Evolutionary conservation across 2,113 vertebrate species (phyloP).

Genomic region (Cnemophilus loriae): DNA sequence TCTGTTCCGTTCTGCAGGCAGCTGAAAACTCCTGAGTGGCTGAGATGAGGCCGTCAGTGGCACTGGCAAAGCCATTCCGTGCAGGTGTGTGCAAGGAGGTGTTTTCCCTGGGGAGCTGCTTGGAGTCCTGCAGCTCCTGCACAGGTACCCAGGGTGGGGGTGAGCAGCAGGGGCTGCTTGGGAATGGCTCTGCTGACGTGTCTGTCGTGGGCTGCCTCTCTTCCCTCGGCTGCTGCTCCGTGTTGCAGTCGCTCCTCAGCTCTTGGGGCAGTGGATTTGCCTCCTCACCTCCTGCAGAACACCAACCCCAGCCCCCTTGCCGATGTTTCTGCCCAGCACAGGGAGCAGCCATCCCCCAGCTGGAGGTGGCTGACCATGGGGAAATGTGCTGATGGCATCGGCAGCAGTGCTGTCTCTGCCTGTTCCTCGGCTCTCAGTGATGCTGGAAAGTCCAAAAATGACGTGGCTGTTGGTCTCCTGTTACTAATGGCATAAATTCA

Average conservation of each 20-base stretch:
- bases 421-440: neutral
- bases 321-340: neutral
- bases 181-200: accelerated
- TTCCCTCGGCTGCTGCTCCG: neutral
- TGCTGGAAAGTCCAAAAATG: neutral
- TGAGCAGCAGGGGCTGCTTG: neutral
- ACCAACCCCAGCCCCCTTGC: neutral
- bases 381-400: neutral
- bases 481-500: neutral
- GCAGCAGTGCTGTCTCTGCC: neutral
- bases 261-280: neutral
- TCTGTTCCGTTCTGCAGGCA: neutral
- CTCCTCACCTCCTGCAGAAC: neutral
- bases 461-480: neutral
- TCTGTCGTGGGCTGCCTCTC: neutral
- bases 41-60: neutral
- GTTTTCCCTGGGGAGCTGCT: neutral
- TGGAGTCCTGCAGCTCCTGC: neutral
- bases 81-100: neutral
- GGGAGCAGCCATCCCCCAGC: neutral
- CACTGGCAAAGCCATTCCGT: too few relatives aligned
- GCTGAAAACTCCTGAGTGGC: neutral
- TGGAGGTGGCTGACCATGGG: neutral
- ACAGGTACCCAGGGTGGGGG: neutral
- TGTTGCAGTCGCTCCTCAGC: neutral